Base-by-base conservation (phyloP, 2,113 vertebrate species). In the Illadopsis cleaveri region DNA sequence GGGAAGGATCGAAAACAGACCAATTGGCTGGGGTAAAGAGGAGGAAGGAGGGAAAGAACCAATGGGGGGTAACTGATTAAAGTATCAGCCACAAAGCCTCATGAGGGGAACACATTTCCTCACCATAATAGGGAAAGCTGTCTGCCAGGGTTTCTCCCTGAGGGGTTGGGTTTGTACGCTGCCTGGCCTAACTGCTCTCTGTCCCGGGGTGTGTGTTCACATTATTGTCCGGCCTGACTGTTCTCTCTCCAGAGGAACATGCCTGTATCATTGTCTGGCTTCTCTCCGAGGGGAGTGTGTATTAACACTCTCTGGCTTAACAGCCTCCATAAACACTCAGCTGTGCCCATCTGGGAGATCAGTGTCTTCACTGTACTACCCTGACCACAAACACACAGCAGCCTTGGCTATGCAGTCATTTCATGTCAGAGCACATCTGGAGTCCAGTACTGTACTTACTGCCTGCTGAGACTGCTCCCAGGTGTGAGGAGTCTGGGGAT, bases 281-380 rank as follows among this genome's bases (percentile, higher is more conserved):
- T 54, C 30, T 53, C 53, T 31, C 53, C 11, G 6, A 31, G 30
- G 30, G 30, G 19, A 54, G 54, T 22, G 31, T n/a, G 54, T 22
- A 10, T 22, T 15, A n/a, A 21, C 21, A 22, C 13, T 9, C 31
- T 33, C 54, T 21, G 33, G 9, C 31, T 19, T n/a, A 15, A 57
- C 54, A 57, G 54, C 54, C 21, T 57, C 54, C 33, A n/a, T 33
- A n/a, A 58, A 60, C 50, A 33, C 30, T 69, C 42, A 24, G 11
- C 44, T 10, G 60, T 30, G 61, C 24, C 30, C 37, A 22, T 8
- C 58, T 4, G 79, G 57, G 64, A 42, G 44, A 68, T 14, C 15
- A 44, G 38, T 12, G 25, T 6, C 25, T 15, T 27, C 20, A 4
- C 2, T 42, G 9, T 0, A 1, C 12, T 5, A 0, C 0, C 12